These are phyloP conservation scores for Ophion slaviceki DNA, from an alignment of 2,888 invertebrate genomes.

Conservation along the genomic window DNA sequence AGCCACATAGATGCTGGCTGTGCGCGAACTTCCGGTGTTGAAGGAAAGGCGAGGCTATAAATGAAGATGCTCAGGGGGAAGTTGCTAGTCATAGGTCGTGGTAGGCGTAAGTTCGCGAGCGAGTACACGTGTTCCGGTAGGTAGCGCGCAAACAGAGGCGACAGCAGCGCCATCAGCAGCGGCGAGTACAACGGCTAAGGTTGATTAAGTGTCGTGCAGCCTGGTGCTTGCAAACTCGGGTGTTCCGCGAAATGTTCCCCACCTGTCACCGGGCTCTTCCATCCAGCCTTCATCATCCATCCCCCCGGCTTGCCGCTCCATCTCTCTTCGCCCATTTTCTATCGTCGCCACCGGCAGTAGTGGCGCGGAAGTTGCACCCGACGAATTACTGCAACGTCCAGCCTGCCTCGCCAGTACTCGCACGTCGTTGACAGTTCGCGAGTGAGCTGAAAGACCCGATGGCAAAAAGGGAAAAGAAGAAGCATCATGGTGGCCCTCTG, in stretches of 20 bases:
- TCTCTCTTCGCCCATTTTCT: slow-evolving; percentile 29
- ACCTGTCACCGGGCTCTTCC: slow-evolving; percentile 80
- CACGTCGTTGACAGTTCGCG: slow-evolving; percentile 27
- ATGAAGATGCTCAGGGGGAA: not conserved
- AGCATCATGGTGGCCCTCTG: not conserved
- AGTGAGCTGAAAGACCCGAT: slow-evolving; percentile 19
- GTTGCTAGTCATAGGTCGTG: slow-evolving; percentile 61
- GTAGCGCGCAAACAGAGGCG: not conserved
- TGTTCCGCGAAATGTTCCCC: slow-evolving; percentile 78
- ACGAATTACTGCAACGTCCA: slow-evolving; percentile 27
- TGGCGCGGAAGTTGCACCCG: slow-evolving; percentile 3
- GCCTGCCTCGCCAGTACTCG: not conserved
- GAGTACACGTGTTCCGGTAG: not conserved
- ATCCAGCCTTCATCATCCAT: slow-evolving; percentile 16
- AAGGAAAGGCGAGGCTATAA: not conserved
- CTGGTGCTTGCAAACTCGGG: slow-evolving; percentile 71
- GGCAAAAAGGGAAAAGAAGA: slow-evolving; percentile 21
- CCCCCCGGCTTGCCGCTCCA: slow-evolving; percentile 16
- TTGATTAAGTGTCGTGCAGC: slow-evolving; percentile 80
- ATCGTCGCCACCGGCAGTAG: slow-evolving; percentile 24
- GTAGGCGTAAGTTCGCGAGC: slow-evolving; percentile 21
- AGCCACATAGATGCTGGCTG: too few relatives aligned
- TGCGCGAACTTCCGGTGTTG: not conserved
- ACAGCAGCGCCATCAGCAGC: slow-evolving; percentile 16
- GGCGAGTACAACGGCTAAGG: slow-evolving; percentile 69